Conservation (phyloP, 2,888 invertebrate genomes). For the Pomacea canaliculata region DNA sequence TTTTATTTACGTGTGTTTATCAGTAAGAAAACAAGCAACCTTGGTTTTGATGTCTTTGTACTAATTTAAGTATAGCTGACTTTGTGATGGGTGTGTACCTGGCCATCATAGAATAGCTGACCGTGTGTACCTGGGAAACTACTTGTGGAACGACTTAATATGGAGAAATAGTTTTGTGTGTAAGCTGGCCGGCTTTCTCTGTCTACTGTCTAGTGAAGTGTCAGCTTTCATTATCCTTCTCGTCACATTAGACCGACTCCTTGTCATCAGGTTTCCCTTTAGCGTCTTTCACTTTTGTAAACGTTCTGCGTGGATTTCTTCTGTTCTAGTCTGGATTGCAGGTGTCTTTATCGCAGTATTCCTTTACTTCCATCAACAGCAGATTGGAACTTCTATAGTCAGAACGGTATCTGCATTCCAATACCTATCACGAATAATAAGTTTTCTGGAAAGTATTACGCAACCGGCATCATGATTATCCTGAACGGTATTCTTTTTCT, state of each 20-base stretch:
- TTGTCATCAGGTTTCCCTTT: neutral
- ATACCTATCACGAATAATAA: neutral
- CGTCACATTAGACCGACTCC: neutral
- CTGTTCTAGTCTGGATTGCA: neutral
- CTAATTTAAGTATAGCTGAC: neutral
- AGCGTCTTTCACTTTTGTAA: neutral
- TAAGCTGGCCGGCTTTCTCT: neutral
- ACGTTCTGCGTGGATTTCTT: neutral
- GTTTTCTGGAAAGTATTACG: neutral
- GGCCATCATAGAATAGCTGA: neutral
- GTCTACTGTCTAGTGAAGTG: neutral
- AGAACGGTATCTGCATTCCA: neutral
- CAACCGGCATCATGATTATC: neutral
- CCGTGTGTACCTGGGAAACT: neutral
- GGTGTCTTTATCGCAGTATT: neutral
- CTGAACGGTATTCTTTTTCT: neutral
- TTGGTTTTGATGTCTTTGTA: neutral
- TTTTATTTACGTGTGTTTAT: neutral
- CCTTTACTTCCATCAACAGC: neutral
- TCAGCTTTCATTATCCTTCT: neutral
- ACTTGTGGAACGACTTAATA: neutral
- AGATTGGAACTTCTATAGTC: neutral
- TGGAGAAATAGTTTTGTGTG: neutral
- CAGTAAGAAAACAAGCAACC: neutral
- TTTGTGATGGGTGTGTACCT: conserved; percentile 2